Conservation (phyloP, 2,113 vertebrate species). For the Epinephelus fuscoguttatus region DNA sequence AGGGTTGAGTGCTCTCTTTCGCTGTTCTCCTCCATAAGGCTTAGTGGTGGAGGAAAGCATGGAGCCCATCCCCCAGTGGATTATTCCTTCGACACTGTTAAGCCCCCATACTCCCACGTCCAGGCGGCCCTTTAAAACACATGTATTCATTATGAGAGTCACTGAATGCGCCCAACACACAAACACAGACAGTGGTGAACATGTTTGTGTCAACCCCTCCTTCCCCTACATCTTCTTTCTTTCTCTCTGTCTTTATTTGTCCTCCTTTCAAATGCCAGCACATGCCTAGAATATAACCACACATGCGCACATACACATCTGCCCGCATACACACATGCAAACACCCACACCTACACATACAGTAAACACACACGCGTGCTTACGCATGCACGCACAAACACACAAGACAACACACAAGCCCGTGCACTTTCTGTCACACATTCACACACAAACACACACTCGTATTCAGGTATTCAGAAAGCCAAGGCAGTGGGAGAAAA, state of each 20-base stretch:
- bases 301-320: constrained; percentile 21
- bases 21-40: constrained; percentile 73
- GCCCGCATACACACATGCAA: neutral
- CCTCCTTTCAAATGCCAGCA: constrained; percentile 56
- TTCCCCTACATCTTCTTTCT: constrained; percentile 26
- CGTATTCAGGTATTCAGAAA: constrained; percentile 54
- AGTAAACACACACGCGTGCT: neutral
- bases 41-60: constrained; percentile 69
- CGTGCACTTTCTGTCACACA: constrained; percentile 14
- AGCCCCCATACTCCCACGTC: constrained; percentile 77
- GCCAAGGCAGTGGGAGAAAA: constrained; percentile 56
- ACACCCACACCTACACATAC: constrained; percentile 3
- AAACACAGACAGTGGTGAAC: constrained; percentile 32
- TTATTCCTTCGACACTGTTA: constrained; percentile 77
- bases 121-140: constrained; percentile 65
- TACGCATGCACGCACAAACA: constrained; percentile 42
- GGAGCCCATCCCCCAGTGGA: constrained; percentile 79
- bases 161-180: constrained; percentile 47
- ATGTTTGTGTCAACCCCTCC: constrained; percentile 20
- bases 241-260: constrained; percentile 39
- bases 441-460: constrained; percentile 7
- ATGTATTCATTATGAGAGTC: constrained; percentile 73
- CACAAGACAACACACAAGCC: constrained; percentile 20
- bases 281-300: constrained; percentile 21
- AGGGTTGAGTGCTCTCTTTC: constrained; percentile 72